These are phyloP conservation scores for Lingula anatina DNA, from an alignment of 2,888 invertebrate species.

Conservation along the genomic window DNA sequence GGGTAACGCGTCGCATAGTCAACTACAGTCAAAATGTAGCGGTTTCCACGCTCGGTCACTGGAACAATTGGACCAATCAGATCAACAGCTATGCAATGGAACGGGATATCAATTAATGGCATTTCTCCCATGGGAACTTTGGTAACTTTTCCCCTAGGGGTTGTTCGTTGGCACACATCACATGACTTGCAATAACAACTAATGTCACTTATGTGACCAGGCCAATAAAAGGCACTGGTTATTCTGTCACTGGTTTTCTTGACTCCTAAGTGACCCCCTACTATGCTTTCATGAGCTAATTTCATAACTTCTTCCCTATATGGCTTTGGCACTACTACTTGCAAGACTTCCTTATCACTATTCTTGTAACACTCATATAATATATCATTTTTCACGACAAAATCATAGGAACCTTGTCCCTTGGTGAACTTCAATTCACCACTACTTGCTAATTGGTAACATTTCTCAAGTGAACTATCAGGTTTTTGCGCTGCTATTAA, in stretches of 20 bases:
- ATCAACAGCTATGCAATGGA: slow-evolving; percentile 17
- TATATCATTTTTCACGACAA: not conserved
- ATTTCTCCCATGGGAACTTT: slow-evolving; percentile 11
- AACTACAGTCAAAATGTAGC: slow-evolving; percentile 13
- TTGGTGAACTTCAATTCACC: not conserved
- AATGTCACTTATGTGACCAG: slow-evolving; percentile 11
- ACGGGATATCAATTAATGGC: slow-evolving; percentile 15
- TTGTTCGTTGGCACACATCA: slow-evolving; percentile 14
- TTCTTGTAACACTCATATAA: not conserved
- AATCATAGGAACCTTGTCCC: not conserved
- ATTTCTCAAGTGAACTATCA: not conserved
- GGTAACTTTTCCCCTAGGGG: slow-evolving; percentile 8
- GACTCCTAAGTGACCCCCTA: slow-evolving; percentile 12
- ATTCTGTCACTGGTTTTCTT: slow-evolving; percentile 6
- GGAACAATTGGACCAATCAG: slow-evolving; percentile 17
- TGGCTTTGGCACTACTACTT: slow-evolving; percentile 10
- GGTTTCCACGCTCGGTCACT: slow-evolving; percentile 9
- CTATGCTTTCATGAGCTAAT: slow-evolving; percentile 9
- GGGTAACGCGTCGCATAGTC: slow-evolving; percentile 17
- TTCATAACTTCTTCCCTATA: slow-evolving; percentile 6
- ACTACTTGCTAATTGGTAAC: not conserved
- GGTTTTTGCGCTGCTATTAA: not conserved
- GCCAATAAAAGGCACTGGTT: slow-evolving; percentile 14
- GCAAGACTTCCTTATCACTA: no score
- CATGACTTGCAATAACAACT: slow-evolving; percentile 14